Conservation (phyloP, 30 jellyfish, hydroid and myxozoan genomes). For the Cassiopea andromeda region DNA sequence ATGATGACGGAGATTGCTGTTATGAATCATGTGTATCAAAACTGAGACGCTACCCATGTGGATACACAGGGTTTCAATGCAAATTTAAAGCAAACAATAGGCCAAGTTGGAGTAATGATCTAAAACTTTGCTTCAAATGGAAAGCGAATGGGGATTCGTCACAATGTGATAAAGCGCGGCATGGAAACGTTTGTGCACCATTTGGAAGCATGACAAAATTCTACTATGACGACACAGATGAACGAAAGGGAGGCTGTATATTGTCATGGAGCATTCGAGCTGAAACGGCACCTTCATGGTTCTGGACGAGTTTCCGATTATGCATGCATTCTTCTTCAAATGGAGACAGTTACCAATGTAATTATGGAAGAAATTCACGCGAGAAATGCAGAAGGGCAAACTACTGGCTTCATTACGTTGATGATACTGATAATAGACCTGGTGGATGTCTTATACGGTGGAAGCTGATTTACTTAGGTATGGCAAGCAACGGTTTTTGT, state of each 20-base stretch:
- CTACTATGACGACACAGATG: constrained; percentile 68
- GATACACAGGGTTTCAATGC: constrained; percentile 78
- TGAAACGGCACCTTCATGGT: constrained; percentile 53
- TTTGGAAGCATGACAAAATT: constrained; percentile 76
- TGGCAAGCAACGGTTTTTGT: background rate
- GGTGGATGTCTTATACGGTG: constrained; percentile 76
- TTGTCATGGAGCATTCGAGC: constrained; percentile 72
- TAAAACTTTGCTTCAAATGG: constrained; percentile 65
- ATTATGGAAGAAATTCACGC: constrained; percentile 27
- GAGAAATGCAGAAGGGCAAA: constrained; percentile 34
- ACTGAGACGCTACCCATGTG: constrained; percentile 70
- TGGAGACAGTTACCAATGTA: constrained; percentile 53
- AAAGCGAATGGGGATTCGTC: constrained; percentile 46
- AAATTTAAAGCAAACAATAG: background rate
- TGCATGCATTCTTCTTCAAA: constrained; percentile 36
- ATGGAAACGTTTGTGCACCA: constrained; percentile 71
- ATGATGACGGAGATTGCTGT: constrained; percentile 79
- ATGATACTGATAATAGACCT: constrained; percentile 69
- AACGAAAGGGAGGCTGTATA: constrained; percentile 74
- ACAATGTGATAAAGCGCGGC: constrained; percentile 53
- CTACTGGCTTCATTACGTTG: constrained; percentile 46
- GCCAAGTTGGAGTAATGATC: constrained; percentile 57
- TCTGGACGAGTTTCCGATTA: constrained; percentile 38
- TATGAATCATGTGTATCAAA: constrained; percentile 49
- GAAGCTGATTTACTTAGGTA: constrained; percentile 55